Evolutionary conservation across 2,113 vertebrate species (phyloP).

Genomic region (Euleptes europaea): DNA sequence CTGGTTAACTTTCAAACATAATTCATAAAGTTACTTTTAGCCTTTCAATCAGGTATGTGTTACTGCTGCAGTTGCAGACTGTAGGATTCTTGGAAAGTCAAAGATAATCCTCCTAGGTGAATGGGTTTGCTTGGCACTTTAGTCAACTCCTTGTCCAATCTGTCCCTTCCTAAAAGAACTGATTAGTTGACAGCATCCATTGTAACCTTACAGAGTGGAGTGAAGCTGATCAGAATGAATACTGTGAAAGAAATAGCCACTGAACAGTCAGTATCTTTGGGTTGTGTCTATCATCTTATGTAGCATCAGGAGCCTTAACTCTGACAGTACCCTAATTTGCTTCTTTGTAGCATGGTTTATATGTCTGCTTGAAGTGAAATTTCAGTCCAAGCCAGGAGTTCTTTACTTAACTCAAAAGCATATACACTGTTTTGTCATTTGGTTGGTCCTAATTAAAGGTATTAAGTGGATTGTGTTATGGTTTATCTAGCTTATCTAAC

Average conservation of each 20-base stretch:
- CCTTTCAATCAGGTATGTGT: background rate
- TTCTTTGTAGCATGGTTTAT: background rate
- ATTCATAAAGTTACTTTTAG: background rate
- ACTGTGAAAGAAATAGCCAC: background rate
- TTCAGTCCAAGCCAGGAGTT: conserved; percentile 39
- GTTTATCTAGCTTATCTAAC: conserved; percentile 15
- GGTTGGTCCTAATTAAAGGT: no score
- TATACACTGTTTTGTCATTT: no score
- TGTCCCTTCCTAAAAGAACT: background rate
- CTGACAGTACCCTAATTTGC: background rate
- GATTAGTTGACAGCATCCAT: background rate
- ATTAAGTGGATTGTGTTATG: no score
- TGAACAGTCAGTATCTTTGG: background rate
- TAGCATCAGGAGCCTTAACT: background rate
- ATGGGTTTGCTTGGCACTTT: background rate
- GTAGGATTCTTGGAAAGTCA: background rate
- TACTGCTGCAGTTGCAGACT: background rate
- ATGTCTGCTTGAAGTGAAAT: background rate
- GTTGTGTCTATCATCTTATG: background rate
- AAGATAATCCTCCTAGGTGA: background rate
- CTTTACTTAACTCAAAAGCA: background rate
- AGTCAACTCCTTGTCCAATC: background rate
- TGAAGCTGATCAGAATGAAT: background rate
- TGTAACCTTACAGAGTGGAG: background rate
- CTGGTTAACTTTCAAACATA: background rate